Base-by-base conservation (phyloP, 2,888 invertebrate species). In the Tenthredo livida region DNA sequence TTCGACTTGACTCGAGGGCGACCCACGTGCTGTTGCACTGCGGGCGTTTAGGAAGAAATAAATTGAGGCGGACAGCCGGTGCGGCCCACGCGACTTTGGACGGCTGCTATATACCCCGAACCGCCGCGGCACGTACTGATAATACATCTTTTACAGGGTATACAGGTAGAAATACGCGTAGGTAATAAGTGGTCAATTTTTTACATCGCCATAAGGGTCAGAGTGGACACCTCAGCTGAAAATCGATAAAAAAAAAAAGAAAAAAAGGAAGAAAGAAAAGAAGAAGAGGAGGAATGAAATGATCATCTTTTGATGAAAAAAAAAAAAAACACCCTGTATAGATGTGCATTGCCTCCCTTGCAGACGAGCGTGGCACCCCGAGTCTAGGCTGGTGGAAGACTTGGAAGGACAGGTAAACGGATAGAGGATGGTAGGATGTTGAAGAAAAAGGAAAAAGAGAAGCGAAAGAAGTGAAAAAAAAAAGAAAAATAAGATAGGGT, bases 41-140 rank as follows among this genome's bases (percentile, higher is more conserved):
- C 87, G 86, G 87, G 87, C 88, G 87, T 89, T 90, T 90, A 87
- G 89, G 89, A 90, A 89, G 90, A 89, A 89, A 90, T 91, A 90
- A 90, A 90, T 90, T 89, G 88, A 89, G 88, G 86, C 88, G 87
- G 86, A 88, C 84, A 75, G 84, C 78, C 77, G 50, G 80, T 40
- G n/a, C 88, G 85, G 85, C 89, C 88, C 88, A 88, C 89, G 88
- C 67, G 84, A 72, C 40, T 73, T 73, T 10, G 17, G 67, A 29
- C 33, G 7, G 73, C 40, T 43, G 73, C 43, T 43, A 40, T 72
- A n/a, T 37, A 7, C 40, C n/a, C 73, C 43, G 21, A 73, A 21
- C 43, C 15, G 4, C 54, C 77, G 80, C 61, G 80, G 80, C 61
- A 40, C 80, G 80, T 80, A 25, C 50, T 6, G 61, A n/a, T 80